These are phyloP conservation scores for Drosophila ambigua DNA, from an alignment of 1,140 invertebrate species.

Conservation along the genomic window DNA sequence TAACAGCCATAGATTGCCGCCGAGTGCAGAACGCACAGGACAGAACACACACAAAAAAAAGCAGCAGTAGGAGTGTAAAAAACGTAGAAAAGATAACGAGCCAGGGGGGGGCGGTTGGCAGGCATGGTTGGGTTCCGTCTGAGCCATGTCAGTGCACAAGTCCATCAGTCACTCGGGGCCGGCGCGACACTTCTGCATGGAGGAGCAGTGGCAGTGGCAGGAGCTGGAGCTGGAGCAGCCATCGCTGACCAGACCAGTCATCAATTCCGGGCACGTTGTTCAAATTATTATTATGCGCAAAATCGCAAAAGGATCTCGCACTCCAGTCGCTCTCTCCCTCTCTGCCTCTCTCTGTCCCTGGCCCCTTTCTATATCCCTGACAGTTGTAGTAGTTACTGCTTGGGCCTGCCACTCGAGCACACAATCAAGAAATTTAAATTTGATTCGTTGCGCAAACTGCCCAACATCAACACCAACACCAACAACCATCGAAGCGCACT, in stretches of 20 bases:
- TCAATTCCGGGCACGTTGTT: constrained; percentile 75
- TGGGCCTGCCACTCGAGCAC: constrained; percentile 74
- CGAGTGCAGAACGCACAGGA: constrained; percentile 17
- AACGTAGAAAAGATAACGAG: constrained; percentile 54
- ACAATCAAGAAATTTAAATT: constrained; percentile 83
- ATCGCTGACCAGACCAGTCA: constrained; percentile 70
- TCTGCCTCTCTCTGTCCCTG: not conserved
- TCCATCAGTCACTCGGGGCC: constrained; percentile 71
- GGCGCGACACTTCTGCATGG: constrained; percentile 54
- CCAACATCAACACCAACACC: constrained; percentile 54
- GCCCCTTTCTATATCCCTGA: too few relatives aligned
- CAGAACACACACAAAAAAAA: constrained; percentile 38
- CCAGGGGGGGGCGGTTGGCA: not conserved
- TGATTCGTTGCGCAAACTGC: constrained; percentile 79
- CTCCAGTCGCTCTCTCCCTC: not conserved
- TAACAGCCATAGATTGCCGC: constrained; percentile 76
- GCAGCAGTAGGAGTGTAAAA: constrained; percentile 27
- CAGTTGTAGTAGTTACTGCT: constrained; percentile 44
- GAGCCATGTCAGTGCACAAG: constrained; percentile 56
- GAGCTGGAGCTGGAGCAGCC: constrained; percentile 7
- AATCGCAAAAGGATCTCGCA: constrained; percentile 78
- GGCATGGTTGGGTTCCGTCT: constrained; percentile 15
- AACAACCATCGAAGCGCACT: constrained; percentile 56
- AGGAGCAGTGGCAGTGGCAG: constrained; percentile 43
- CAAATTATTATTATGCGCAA: constrained; percentile 83